phyloP scores from a whole-genome alignment of 2,797 vertebrate genomes.

The Malurus leucopterus region DNA sequence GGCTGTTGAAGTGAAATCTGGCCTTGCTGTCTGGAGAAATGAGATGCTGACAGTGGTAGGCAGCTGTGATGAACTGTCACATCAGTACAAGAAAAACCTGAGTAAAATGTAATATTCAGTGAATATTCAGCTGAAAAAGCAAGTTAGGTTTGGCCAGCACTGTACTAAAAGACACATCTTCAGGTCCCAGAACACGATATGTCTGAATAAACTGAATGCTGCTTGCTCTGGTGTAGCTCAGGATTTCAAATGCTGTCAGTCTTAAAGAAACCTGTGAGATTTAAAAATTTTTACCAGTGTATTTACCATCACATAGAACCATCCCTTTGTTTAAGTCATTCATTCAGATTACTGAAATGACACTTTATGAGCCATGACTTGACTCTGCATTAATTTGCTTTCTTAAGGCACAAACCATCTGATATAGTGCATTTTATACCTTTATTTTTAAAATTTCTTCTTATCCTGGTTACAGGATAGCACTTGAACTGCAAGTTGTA shows the following conservation, averaged over 20 bases:
- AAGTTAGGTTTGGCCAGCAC: background rate
- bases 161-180: background rate
- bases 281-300: background rate
- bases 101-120: background rate
- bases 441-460: slow-evolving; percentile 4
- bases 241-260: background rate
- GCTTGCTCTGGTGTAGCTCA: background rate
- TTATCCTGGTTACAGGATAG: slow-evolving; percentile 6
- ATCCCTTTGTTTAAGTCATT: background rate
- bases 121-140: background rate
- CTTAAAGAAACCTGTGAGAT: background rate
- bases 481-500: background rate
- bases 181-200: background rate
- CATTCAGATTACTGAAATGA: background rate
- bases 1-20: background rate
- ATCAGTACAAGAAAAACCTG: background rate
- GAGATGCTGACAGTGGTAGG: background rate
- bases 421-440: background rate
- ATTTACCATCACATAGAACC: background rate
- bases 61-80: background rate
- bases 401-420: background rate
- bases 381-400: background rate
- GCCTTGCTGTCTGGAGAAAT: background rate
- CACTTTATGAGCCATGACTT: background rate
- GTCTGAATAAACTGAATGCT: background rate